These are phyloP conservation scores for Herpetotheres cachinnans DNA, from an alignment of 2,113 vertebrate genomes.

Conservation along the genomic window DNA sequence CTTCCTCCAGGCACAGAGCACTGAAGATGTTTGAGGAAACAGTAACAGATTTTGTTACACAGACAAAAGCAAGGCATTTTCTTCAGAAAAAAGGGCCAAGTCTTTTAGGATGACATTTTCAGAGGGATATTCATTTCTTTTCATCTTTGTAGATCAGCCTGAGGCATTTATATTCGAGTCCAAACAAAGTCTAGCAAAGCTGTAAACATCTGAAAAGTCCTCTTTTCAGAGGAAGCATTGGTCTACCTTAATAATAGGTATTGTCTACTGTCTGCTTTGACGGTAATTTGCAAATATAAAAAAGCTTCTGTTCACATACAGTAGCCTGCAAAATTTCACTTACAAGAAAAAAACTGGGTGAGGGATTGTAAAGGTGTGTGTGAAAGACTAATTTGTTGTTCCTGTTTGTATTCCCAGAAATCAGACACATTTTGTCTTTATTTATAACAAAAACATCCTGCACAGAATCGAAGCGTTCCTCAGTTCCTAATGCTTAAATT, in stretches of 20 bases:
- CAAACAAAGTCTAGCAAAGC: conserved; percentile 22
- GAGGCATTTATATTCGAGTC: conserved; percentile 1
- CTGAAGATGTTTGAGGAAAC: not conserved
- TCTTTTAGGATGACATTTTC: conserved; percentile 18
- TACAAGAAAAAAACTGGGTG: not conserved
- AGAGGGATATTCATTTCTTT: conserved; percentile 13
- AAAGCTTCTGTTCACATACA: not conserved
- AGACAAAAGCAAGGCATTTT: not conserved
- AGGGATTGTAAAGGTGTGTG: not conserved
- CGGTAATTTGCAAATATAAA: not conserved
- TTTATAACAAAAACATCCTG: not conserved
- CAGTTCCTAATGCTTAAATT: not conserved
- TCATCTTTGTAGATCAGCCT: conserved; percentile 15
- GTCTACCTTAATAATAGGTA: not conserved
- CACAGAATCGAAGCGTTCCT: not conserved
- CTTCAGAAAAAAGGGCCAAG: not conserved
- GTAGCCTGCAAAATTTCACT: not conserved
- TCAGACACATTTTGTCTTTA: not conserved
- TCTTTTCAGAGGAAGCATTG: not conserved
- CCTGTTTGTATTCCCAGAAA: not conserved
- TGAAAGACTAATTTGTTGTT: not conserved
- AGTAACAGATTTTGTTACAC: conserved; percentile 24
- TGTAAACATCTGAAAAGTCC: conserved; percentile 9
- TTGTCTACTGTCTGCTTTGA: not conserved
- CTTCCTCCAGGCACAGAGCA: not conserved